Percentiles rank a stretch among this genome's conserved stretches.
Conservation (phyloP, 2,113 vertebrate species). For the Glaucidium brasilianum region DNA sequence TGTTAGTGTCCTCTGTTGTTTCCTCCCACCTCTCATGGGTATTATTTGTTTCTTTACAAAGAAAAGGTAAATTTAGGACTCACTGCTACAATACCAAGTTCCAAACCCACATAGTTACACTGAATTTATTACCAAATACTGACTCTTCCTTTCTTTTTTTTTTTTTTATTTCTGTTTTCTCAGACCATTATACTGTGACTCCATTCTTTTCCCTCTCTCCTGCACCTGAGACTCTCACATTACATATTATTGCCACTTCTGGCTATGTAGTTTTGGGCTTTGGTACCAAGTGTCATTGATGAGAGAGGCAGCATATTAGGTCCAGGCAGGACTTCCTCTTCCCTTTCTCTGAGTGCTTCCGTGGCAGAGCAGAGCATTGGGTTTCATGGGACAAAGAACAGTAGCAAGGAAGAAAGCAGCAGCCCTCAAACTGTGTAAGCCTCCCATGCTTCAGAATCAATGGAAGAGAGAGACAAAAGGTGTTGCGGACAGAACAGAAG, state of each 20-base stretch:
- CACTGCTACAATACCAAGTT: not conserved
- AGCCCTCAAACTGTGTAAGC: not conserved
- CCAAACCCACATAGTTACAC: not conserved
- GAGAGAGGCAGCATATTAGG: not conserved
- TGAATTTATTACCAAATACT: not conserved
- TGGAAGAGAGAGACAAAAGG: not conserved
- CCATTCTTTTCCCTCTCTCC: not conserved
- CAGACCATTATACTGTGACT: not conserved
- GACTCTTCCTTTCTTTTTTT: not conserved
- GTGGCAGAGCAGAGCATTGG: fast-evolving
- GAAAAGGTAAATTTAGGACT: not conserved
- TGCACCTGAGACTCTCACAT: not conserved
- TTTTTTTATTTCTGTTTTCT: not conserved
- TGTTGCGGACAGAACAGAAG: not conserved
- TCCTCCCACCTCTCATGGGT: slow-evolving; percentile 2
- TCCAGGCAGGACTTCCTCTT: not conserved
- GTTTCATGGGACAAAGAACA: not conserved
- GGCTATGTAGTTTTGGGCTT: not conserved
- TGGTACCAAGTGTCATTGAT: not conserved
- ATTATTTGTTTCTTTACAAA: slow-evolving; percentile 25
- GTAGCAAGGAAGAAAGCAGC: not conserved
- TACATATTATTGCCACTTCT: not conserved
- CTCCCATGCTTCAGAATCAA: not conserved
- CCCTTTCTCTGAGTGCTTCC: not conserved
- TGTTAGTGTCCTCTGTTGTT: slow-evolving; percentile 8